A percentile compares a stretch with the other conserved stretches of the same genome.
Conservation (phyloP, 2,113 vertebrate species). For the Sardina pilchardus region DNA sequence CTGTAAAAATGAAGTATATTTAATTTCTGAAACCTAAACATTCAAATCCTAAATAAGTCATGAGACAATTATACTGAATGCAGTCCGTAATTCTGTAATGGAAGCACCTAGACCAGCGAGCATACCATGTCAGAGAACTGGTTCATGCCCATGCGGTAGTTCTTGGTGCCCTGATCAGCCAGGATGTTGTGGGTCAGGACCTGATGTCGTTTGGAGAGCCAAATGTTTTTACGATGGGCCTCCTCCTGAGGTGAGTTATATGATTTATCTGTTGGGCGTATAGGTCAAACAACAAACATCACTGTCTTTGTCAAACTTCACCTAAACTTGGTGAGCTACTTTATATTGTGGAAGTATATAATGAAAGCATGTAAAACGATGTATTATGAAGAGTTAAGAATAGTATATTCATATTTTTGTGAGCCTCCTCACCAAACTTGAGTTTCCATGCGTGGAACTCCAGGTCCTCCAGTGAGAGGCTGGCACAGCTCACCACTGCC, state of each 20-base stretch:
- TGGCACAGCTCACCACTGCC: constrained; percentile 61
- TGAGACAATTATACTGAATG: background rate
- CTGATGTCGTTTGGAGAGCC: constrained; percentile 66
- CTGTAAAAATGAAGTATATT: background rate
- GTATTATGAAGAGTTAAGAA: no score
- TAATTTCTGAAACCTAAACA: background rate
- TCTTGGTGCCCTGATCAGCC: constrained; percentile 72
- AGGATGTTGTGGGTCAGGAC: constrained; percentile 75
- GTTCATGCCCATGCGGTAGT: constrained; percentile 74
- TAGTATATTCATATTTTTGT: no score
- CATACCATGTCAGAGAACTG: constrained; percentile 75
- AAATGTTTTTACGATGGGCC: constrained; percentile 57
- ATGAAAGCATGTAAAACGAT: no score
- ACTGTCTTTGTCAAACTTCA: background rate
- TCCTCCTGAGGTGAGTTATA: constrained; percentile 67
- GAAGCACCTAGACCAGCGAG: background rate
- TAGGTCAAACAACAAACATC: background rate
- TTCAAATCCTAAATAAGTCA: background rate
- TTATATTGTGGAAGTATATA: no score
- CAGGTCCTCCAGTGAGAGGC: constrained; percentile 70
- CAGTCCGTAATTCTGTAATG: background rate
- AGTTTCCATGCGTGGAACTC: constrained; percentile 77
- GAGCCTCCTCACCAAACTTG: constrained; percentile 70
- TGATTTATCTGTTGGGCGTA: constrained; percentile 56
- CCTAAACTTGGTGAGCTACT: no score